A percentile compares a stretch with the other conserved stretches of the same genome.
phyloP scores from a whole-genome alignment of 2,888 invertebrate genomes.

The Agonopterix subpropinquella region DNA sequence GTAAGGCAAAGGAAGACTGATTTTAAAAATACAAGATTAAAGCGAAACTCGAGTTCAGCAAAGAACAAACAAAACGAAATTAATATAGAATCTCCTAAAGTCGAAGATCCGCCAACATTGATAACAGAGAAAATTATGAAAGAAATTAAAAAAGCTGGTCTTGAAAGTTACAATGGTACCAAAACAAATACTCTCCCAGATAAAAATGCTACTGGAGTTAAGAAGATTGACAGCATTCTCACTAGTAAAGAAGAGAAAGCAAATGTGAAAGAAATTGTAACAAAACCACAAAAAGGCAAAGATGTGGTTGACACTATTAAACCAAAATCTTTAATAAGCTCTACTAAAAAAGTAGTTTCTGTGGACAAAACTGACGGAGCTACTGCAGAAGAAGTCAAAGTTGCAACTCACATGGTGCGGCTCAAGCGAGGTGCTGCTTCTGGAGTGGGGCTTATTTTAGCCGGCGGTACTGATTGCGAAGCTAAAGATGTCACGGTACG shows the following conservation, averaged over 20 bases:
- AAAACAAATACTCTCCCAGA: constrained; percentile 23
- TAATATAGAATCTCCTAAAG: constrained; percentile 39
- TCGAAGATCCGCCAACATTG: constrained; percentile 46
- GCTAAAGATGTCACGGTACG: constrained; percentile 92
- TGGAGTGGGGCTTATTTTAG: constrained; percentile 90
- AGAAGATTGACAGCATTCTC: constrained; percentile 19
- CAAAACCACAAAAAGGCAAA: constrained; percentile 20
- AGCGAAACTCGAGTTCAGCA: constrained; percentile 57
- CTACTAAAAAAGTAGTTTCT: constrained; percentile 15
- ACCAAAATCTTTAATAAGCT: constrained; percentile 14
- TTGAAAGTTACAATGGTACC: constrained; percentile 36
- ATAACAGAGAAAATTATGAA: constrained; percentile 54
- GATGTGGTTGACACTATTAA: constrained; percentile 1
- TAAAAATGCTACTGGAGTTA: constrained; percentile 14
- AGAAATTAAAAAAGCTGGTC: constrained; percentile 50
- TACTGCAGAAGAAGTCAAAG: constrained; percentile 27
- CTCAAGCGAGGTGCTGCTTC: constrained; percentile 64
- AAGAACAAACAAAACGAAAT: constrained; percentile 54
- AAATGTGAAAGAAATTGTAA: constrained; percentile 20
- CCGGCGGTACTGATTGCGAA: constrained; percentile 93
- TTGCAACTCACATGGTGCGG: constrained; percentile 42
- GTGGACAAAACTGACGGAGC: constrained; percentile 28
- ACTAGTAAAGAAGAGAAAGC: constrained; percentile 26
- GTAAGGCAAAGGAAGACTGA: constrained; percentile 63
- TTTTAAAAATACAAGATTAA: constrained; percentile 62